A percentile compares a stretch with the other conserved stretches of the same genome.
phyloP scores from a whole-genome alignment of 2,888 invertebrate genomes.

The Tiliacea aurago region DNA sequence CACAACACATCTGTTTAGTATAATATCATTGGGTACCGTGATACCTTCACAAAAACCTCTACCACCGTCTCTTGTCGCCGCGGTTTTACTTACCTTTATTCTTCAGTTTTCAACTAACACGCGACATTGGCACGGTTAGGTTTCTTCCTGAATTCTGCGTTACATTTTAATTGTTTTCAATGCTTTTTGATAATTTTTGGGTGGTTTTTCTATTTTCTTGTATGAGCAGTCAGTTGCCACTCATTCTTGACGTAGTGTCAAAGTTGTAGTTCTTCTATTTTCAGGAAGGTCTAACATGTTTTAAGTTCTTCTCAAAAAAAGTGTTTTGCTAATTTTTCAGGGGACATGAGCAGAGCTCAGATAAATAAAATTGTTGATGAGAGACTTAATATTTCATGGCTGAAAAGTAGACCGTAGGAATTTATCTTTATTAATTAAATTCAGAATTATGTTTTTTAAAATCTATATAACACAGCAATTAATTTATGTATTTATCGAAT shows the following conservation, averaged over 20 bases:
- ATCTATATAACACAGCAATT: not conserved
- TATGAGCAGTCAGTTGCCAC: slow-evolving; percentile 14
- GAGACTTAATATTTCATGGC: not conserved
- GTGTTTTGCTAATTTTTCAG: not conserved
- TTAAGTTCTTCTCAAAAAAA: not conserved
- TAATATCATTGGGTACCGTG: no score
- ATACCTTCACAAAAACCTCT: not conserved
- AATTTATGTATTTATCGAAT: not conserved
- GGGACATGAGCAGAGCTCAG: not conserved
- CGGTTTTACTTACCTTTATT: slow-evolving; percentile 15
- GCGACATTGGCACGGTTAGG: slow-evolving; percentile 15
- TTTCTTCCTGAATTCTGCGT: not conserved
- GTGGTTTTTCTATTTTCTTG: slow-evolving; percentile 13
- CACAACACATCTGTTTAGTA: no score
- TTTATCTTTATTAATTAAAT: not conserved
- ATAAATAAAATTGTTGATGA: not conserved
- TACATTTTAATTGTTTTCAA: slow-evolving; percentile 35
- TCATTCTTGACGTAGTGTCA: slow-evolving; percentile 8
- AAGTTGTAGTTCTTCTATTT: slow-evolving; percentile 8
- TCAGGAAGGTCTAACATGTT: not conserved
- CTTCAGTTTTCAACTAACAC: not conserved
- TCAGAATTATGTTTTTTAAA: no score
- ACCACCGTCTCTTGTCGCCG: not conserved
- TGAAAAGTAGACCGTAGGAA: not conserved
- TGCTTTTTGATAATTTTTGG: slow-evolving; percentile 1